Base-by-base conservation (phyloP, 2,888 invertebrate genomes). In the Psylliodes chrysocephalus region DNA sequence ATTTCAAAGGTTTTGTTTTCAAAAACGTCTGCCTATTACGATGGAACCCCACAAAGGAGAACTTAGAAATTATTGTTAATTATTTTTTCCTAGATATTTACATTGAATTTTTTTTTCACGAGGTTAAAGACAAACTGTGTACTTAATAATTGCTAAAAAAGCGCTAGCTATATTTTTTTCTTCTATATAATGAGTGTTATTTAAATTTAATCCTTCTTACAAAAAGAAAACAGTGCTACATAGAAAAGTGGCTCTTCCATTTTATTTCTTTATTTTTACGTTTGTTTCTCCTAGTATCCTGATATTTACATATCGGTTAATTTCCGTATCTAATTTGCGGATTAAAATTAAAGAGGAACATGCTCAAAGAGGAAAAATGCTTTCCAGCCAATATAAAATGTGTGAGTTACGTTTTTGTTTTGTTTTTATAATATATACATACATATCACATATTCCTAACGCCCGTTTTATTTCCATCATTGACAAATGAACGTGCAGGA, bases 391-490 rank as follows among this genome's bases (percentile, higher is more conserved):
- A 77, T 79, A 78, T 78, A 79, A 79, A 81, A 82, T 81, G 81
- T 80, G 75, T 80, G 76, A 73, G 71, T 75, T 74, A 72, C 73
- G 70, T 73, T 71, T 59, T 63, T 49, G n/a, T n/a, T n/a, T n/a
- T n/a, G n/a, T n/a, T 65, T 52, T 53, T 49, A 49, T 59, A 49
- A 47, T 79, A 79, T 78, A 79, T 79, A 81, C 78, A 78, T 79
- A 79, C 80, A 80, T 81, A 82, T 81, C 81, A 81, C 81, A 82
- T 76, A 76, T 79, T 79, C 78, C 78, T 75, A 72, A 75, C 71
- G 71, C 64, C 47, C 70, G 57, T 67, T 64, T 30, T 33, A 17
- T 38, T 33, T 30, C 30, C 28, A 18, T 30, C 33, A 44, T 35
- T 52, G 25, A 25, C 28, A 56, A 52, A 56, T 18, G 28, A 63